Evolutionary conservation across 2,113 vertebrate species (phyloP).

Genomic region (rabbit (Oryctolagus cuniculus)): DNA sequence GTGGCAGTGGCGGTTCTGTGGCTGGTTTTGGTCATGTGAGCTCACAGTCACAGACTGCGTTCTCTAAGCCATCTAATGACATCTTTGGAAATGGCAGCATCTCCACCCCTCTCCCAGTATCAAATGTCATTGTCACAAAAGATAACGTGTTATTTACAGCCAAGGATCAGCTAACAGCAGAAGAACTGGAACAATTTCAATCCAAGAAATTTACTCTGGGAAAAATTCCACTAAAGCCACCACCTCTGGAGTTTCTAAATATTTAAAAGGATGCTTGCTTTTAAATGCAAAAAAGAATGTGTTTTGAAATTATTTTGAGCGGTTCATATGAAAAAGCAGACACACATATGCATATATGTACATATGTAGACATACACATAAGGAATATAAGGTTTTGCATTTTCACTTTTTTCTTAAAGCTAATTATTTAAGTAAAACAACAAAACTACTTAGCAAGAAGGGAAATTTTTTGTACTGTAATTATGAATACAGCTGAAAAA

Average conservation of each 20-base stretch:
- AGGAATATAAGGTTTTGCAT: slow-evolving; percentile 53
- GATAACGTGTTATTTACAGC: slow-evolving; percentile 89
- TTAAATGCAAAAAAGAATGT: slow-evolving; percentile 52
- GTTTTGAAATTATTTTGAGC: slow-evolving; percentile 56
- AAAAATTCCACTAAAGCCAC: slow-evolving; percentile 92
- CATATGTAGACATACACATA: background rate
- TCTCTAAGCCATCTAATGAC: slow-evolving; percentile 74
- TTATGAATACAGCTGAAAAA: slow-evolving; percentile 53
- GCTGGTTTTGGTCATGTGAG: background rate
- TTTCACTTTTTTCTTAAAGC: slow-evolving; percentile 3
- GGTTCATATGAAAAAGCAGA: background rate
- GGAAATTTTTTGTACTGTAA: slow-evolving; percentile 7
- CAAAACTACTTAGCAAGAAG: background rate
- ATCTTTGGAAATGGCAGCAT: slow-evolving; percentile 55
- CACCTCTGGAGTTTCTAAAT: slow-evolving; percentile 90
- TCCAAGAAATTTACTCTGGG: slow-evolving; percentile 91
- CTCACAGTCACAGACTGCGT: slow-evolving; percentile 49
- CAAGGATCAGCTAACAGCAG: slow-evolving; percentile 88
- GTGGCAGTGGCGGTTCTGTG: slow-evolving; percentile 62
- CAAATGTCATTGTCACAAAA: background rate
- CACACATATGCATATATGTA: background rate
- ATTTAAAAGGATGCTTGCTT: slow-evolving; percentile 69
- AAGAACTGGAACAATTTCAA: slow-evolving; percentile 93
- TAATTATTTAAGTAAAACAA: slow-evolving; percentile 57
- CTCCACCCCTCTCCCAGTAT: slow-evolving; percentile 19